Evolutionary conservation across 35 echinoderm and acorn worm species (phyloP).

Genomic region (Ophiothrix spiculata): DNA sequence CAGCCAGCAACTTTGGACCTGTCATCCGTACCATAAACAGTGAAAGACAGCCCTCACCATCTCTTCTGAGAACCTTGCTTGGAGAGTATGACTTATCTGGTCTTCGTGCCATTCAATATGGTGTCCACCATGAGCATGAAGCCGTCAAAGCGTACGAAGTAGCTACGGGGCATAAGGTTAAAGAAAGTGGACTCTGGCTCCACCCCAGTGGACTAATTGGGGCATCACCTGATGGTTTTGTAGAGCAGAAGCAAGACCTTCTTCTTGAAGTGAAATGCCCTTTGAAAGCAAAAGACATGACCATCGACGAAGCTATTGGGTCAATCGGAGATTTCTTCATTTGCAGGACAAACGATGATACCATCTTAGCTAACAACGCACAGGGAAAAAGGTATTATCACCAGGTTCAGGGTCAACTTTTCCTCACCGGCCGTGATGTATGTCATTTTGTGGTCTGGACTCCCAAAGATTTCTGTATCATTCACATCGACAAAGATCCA

Average conservation of each 20-base stretch:
- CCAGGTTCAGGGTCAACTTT: constrained; percentile 26
- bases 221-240: constrained; percentile 23
- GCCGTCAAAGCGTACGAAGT: not conserved
- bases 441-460: constrained; percentile 20
- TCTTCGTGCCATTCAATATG: constrained; percentile 28
- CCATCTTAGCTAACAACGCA: not conserved
- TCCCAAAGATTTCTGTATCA: not conserved
- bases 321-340: not conserved
- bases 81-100: constrained; percentile 20
- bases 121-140: constrained; percentile 6
- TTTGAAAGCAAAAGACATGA: not conserved
- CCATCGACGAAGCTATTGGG: not conserved
- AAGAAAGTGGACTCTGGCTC: constrained; percentile 3
- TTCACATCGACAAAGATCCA: not conserved
- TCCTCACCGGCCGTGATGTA: not conserved
- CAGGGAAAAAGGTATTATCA: constrained; percentile 17
- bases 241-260: not conserved
- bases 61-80: not conserved
- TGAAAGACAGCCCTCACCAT: not conserved
- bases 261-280: constrained; percentile 28
- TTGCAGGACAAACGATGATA: not conserved
- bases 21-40: not conserved
- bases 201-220: constrained; percentile 17
- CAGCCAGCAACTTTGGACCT: constrained; percentile 27
- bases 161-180: not conserved